phyloP scores from a whole-genome alignment of 2,797 vertebrate genomes.

The Molossus alvarezi region DNA sequence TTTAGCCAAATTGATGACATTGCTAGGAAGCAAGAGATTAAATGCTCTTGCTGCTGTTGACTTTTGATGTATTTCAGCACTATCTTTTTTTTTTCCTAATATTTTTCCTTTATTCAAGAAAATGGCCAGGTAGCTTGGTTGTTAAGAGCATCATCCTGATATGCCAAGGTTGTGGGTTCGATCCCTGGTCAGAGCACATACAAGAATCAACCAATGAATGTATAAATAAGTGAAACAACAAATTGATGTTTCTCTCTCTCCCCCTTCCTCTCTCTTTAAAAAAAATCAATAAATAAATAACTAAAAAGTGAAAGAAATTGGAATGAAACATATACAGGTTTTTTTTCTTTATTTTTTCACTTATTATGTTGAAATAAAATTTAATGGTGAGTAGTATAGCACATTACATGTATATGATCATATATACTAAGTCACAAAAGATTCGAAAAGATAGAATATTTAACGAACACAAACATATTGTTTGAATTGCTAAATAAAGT shows the following conservation, averaged over 20 bases:
- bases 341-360: constrained; percentile 46
- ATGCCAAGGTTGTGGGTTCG: neutral
- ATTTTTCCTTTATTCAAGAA: constrained; percentile 34
- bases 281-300: neutral
- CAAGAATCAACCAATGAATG: neutral
- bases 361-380: constrained; percentile 64
- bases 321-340: constrained; percentile 27
- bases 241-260: neutral
- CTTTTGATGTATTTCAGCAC: constrained; percentile 27
- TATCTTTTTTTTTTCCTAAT: neutral
- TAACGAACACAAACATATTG: constrained; percentile 36
- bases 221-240: neutral
- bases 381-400: constrained; percentile 49
- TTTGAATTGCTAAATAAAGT: constrained; percentile 65
- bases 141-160: neutral
- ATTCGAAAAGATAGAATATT: constrained; percentile 63
- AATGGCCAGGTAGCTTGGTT: neutral
- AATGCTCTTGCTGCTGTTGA: neutral
- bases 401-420: constrained; percentile 10
- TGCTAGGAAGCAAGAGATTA: neutral
- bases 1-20: neutral
- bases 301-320: neutral
- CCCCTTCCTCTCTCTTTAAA: neutral
- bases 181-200: neutral
- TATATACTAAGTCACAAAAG: constrained; percentile 54